These are phyloP conservation scores for Heliconius charithonia DNA, from an alignment of 2,888 invertebrate species.

Conservation along the genomic window DNA sequence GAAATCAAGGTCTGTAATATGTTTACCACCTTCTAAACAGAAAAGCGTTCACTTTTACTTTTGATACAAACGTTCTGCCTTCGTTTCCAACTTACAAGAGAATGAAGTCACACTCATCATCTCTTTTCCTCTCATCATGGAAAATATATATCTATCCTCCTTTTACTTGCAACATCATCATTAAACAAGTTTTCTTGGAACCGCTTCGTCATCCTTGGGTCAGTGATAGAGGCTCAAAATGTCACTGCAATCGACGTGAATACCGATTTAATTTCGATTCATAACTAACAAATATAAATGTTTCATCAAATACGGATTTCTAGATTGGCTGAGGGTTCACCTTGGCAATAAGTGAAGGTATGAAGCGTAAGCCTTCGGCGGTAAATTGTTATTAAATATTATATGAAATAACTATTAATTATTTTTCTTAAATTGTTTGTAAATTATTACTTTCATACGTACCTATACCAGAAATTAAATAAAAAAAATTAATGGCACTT, in stretches of 20 bases:
- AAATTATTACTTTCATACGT: not conserved
- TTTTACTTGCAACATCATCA: slow-evolving; percentile 57
- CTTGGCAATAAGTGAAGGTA: slow-evolving; percentile 49
- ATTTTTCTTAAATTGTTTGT: not conserved
- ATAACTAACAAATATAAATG: slow-evolving; percentile 36
- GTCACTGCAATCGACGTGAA: slow-evolving; percentile 66
- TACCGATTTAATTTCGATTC: slow-evolving; percentile 51
- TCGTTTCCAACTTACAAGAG: slow-evolving; percentile 68
- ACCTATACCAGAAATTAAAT: not conserved
- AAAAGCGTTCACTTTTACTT: slow-evolving; percentile 77
- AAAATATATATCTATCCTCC: slow-evolving; percentile 53
- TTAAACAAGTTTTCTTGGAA: slow-evolving; percentile 68
- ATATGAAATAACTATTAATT: slow-evolving; percentile 20
- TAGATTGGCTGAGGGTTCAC: slow-evolving; percentile 44
- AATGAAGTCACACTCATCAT: slow-evolving; percentile 57
- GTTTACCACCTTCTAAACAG: slow-evolving; percentile 49
- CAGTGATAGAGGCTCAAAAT: slow-evolving; percentile 72
- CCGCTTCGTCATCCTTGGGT: slow-evolving; percentile 74
- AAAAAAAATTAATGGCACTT: not conserved
- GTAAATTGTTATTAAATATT: slow-evolving; percentile 37
- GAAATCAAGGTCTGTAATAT: slow-evolving; percentile 59
- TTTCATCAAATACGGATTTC: slow-evolving; percentile 33
- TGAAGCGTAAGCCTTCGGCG: slow-evolving; percentile 37
- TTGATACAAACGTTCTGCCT: slow-evolving; percentile 51
- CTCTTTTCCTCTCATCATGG: slow-evolving; percentile 55